Conservation (phyloP, 2,113 vertebrate species). For the Lophotis ruficrista region DNA sequence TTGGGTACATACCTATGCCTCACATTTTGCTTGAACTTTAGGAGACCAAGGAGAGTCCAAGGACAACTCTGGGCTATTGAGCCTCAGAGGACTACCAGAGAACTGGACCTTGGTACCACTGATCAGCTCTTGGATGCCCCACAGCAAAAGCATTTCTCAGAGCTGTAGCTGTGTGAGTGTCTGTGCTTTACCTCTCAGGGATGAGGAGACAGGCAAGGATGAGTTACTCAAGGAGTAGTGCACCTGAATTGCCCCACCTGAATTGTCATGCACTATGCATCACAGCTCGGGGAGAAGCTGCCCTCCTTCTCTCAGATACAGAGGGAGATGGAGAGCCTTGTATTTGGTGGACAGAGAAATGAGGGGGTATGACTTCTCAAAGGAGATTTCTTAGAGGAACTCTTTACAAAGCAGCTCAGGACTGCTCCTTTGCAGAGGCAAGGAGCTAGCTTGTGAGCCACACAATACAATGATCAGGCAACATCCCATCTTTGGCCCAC, state of each 20-base stretch:
- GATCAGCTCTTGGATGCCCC: not conserved
- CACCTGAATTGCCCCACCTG: too few relatives aligned
- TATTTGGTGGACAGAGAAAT: not conserved
- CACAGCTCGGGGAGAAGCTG: not conserved
- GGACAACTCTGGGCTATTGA: not conserved
- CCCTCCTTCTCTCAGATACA: not conserved
- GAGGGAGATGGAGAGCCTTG: not conserved
- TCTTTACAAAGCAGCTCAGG: not conserved
- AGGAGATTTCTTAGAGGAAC: not conserved
- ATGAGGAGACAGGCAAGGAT: not conserved
- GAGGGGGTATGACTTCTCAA: not conserved
- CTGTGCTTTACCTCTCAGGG: not conserved
- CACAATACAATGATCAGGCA: not conserved
- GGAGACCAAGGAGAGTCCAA: not conserved
- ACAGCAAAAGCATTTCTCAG: not conserved
- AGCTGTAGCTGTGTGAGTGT: not conserved
- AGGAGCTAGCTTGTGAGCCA: not conserved
- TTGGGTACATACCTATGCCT: not conserved
- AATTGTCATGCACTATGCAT: not conserved
- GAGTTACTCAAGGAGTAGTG: not conserved
- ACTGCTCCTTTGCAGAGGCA: not conserved
- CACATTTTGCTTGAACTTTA: not conserved
- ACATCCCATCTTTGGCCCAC: not conserved
- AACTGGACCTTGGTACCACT: not conserved
- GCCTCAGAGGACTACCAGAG: not conserved